phyloP scores from a whole-genome alignment of 92 coral and sea anemone species.

The Blastomussa wellsi region DNA sequence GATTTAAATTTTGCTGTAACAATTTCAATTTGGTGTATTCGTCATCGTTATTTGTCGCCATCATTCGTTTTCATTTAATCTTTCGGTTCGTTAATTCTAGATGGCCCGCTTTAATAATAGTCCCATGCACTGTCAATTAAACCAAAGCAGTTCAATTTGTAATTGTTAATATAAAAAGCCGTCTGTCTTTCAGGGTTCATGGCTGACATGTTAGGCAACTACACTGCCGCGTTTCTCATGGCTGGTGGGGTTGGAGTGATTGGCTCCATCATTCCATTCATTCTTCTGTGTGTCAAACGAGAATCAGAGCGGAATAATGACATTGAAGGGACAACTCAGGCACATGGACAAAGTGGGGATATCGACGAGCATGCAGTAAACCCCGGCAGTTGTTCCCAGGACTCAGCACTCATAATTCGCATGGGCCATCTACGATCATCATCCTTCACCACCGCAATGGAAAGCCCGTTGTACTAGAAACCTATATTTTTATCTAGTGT shows the following conservation, averaged over 20 bases:
- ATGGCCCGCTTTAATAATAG: too few species aligned
- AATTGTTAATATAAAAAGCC: background rate
- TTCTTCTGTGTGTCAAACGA: background rate
- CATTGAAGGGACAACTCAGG: background rate
- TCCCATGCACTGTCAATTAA: too few species aligned
- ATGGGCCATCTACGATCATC: background rate
- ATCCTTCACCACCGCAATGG: background rate
- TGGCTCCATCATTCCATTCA: slow-evolving; percentile 24
- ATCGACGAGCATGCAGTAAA: background rate
- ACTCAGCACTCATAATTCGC: background rate
- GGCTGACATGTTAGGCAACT: slow-evolving; percentile 26
- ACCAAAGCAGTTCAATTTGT: too few species aligned
- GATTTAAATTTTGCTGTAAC: too few species aligned
- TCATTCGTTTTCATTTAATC: too few species aligned
- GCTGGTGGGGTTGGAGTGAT: slow-evolving; percentile 32
- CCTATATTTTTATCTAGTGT: too few species aligned
- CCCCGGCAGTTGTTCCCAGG: background rate
- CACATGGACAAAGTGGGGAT: background rate
- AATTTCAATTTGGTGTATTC: too few species aligned
- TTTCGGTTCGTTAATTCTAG: too few species aligned
- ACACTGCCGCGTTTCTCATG: slow-evolving; percentile 36
- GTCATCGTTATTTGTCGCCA: too few species aligned
- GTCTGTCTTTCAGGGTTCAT: slow-evolving; percentile 4
- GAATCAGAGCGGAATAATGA: background rate
- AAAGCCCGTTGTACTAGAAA: background rate